Base-by-base conservation (phyloP, 30 jellyfish, hydroid and myxozoan genomes). In the Clytia hemisphaerica region DNA sequence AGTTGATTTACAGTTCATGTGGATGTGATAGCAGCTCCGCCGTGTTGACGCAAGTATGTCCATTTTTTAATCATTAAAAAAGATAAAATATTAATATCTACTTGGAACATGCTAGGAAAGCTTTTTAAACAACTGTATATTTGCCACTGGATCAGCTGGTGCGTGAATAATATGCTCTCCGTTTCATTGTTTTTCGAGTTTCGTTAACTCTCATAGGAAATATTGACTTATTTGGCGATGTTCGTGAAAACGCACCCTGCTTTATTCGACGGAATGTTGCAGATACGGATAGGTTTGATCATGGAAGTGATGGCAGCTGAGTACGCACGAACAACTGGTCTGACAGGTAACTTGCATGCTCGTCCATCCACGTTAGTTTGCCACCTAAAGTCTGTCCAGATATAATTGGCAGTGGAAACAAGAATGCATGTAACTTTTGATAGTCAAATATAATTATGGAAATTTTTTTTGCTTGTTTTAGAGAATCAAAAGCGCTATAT, bases 281-380 rank as follows among this genome's bases (percentile, higher is more conserved):
- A 95, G 38, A 67, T 92, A 18, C 61, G 99, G 12, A 94, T 92
- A 28, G 99, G 99, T 4, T 61, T 92, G 55, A 92, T 92, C 44
- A 82, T 84, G 93, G 96, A 92, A 40, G 95, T 92, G n/a, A 67
- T 84, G 88, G 94, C 93, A 1, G 94, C 96, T 28, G 99, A 92
- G 76, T 92, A 69, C 64, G 95, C 95, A 1, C 61, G 99, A 35
- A 87, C 80, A 15, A 70, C 93, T 44, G 93, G 93, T 6, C 77
- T 84, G 0, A 58, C 82, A 36, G 93, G 97, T 88, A 22, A 45
- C 19, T 31, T 5, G n/a, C n/a, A n/a, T 18, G 57, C 27, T 29
- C 3, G 33, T 31, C 32, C 37, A 4, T 34, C 18, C 32, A 30
- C 4, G 33, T 10, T 38, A 12, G 21, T 37, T 66, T 66, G n/a